Base-by-base conservation (phyloP, 2,797 vertebrate genomes). In the Merluccius polli region DNA sequence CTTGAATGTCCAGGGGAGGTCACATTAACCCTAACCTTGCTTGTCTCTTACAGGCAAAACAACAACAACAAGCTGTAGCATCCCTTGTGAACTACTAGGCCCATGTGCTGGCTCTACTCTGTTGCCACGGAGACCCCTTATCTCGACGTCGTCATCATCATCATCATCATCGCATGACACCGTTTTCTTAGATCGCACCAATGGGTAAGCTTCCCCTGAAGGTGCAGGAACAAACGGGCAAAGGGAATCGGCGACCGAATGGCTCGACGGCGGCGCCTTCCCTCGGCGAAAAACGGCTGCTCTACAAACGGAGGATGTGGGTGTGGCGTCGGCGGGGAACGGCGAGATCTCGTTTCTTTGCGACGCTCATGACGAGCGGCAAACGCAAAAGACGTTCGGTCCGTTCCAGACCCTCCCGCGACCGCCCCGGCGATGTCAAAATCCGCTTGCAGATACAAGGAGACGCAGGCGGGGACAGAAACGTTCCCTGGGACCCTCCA, bases 241-340 rank as follows among this genome's bases (percentile, higher is more conserved):
- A 84, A 73, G 52, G 21, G 72, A 16, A 52, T n/a, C n/a, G n/a
- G 79, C 13, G 78, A 68, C 70, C 84, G 82, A 32, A 79, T n/a
- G 33, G 69, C 80, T 2, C 12, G 21, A 13, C 84, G 8, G 35
- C 87, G 85, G 70, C 83, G 77, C 52, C 69, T 81, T 32, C 83
- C 80, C 82, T 79, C 72, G 76, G 78, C 36, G 90, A 87, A 79
- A 88, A 83, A 72, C 88, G 84, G n/a, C 69, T 85, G 31, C 79
- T 63, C 72, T 88, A 16, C 75, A 90, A 87, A 70, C 76, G 88
- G 27, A 85, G 87, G 81, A 78, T 92, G 1, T 92, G 89, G 88
- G 84, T 87, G 84, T 90, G 91, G 92, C 88, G 88, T 78, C 88
- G 84, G 80, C 44, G 75, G 67, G 27, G 10, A 35, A 83, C 77